Conservation (phyloP, 2,113 vertebrate species). For the Protobothrops flavoviridis region DNA sequence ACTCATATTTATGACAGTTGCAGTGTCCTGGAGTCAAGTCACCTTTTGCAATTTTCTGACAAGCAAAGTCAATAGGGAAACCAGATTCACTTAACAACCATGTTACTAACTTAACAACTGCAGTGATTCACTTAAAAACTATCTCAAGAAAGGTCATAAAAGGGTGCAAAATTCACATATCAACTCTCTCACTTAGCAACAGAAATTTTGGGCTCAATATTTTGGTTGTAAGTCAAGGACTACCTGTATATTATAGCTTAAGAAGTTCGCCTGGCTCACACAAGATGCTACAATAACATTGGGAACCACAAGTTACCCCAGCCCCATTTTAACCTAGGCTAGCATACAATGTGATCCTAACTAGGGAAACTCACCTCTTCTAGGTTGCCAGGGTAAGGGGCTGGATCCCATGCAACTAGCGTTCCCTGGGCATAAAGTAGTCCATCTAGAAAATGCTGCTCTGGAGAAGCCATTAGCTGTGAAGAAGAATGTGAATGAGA, state of each 20-base stretch:
- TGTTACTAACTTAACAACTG: neutral
- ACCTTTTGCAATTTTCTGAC: neutral
- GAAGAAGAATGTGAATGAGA: neutral
- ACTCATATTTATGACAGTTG: neutral
- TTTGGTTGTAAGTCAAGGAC: neutral
- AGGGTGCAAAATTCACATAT: neutral
- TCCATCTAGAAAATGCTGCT: constrained; percentile 75
- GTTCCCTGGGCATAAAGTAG: constrained; percentile 74
- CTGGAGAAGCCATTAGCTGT: constrained; percentile 76
- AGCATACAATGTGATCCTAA: neutral
- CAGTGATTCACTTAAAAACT: neutral
- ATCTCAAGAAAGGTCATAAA: neutral
- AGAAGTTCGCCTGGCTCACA: neutral
- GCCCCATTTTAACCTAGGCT: neutral
- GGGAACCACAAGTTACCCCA: neutral
- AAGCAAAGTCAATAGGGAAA: neutral
- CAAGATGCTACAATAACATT: neutral
- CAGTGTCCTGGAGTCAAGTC: neutral
- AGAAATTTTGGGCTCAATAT: neutral
- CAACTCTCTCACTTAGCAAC: neutral
- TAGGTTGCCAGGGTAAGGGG: constrained; percentile 74
- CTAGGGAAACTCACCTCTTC: constrained; percentile 61
- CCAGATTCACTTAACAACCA: neutral
- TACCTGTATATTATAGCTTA: neutral
- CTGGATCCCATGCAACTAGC: constrained; percentile 79